Evolutionary conservation across 2,113 vertebrate genomes (phyloP).

Genomic region (Arenaria interpres): DNA sequence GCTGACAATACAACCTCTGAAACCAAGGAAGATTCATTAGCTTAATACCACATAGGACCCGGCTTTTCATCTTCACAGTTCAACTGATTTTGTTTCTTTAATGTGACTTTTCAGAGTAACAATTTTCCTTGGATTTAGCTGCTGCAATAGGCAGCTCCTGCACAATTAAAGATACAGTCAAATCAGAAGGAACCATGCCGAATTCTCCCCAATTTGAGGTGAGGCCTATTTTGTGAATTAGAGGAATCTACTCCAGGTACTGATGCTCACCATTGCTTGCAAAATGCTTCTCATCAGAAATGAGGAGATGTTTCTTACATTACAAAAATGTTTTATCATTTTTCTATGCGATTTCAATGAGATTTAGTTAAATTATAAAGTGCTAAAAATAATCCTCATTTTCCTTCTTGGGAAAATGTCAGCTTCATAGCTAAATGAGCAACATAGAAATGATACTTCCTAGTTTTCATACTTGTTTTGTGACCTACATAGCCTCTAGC

Average conservation of each 20-base stretch:
- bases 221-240: not conserved
- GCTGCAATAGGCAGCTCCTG: not conserved
- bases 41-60: not conserved
- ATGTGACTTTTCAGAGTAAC: not conserved
- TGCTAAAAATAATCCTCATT: not conserved
- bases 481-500: not conserved
- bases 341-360: not conserved
- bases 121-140: not conserved
- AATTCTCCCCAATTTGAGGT: not conserved
- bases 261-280: not conserved
- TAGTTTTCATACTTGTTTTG: not conserved
- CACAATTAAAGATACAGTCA: not conserved
- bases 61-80: not conserved
- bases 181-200: not conserved
- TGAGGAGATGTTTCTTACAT: not conserved
- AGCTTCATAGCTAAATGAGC: not conserved
- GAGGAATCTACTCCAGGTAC: not conserved
- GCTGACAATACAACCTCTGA: not conserved
- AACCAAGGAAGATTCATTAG: not conserved
- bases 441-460: not conserved
- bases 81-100: not conserved
- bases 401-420: not conserved
- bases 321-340: not conserved
- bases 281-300: not conserved
- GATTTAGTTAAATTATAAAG: not conserved